Evolutionary conservation across 2,797 vertebrate species (phyloP), one percentile per base, ranked within the genome.

Genomic region (Lacerta viridis): DNA sequence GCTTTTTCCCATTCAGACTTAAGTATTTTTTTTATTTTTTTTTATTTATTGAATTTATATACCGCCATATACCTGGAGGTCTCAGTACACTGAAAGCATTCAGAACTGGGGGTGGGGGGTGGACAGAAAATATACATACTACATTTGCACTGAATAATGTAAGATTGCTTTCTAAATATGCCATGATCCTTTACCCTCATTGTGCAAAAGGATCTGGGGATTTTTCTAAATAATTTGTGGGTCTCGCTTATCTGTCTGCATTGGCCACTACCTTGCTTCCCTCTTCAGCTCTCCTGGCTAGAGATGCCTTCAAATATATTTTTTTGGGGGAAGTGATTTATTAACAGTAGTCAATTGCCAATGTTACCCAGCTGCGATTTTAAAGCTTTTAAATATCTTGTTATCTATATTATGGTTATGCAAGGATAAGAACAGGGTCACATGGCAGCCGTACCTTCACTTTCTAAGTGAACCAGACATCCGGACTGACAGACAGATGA

Each of bases 381-480:
- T 81, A 18, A 88, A 76, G 68, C 50, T 43, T 85, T 41, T 79
- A 68, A 2, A 86, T 77, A 59, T 88, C 74, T 9, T 91, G 85
- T 86, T 71, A 84, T 83, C 0, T 17, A 1, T 78, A 43, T 75
- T 91, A 81, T 75, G 92, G 85, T 91, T 91, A 88, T 88, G 95
- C 94, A 92, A 86, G 23, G 66, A 81, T 85, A 43, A 17, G 50
- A 81, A 88, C 87, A 81, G 90, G 89, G 39, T 33, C 71, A 36
- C 46, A 11, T 74, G 89, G 89, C 93, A 94, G 25, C 88, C 89
- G 0, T 82, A 95, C 87, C 90, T 96, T 50, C 88, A 93, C 84
- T 95, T 95, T 81, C 86, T 86, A 84, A 95, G 92, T 79, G 93
- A 94, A 93, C 87, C 89, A 29, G 61, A 92, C 1, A 92, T 72